phyloP scores from a whole-genome alignment of 2,113 vertebrate genomes.

The Taxidea taxus region DNA sequence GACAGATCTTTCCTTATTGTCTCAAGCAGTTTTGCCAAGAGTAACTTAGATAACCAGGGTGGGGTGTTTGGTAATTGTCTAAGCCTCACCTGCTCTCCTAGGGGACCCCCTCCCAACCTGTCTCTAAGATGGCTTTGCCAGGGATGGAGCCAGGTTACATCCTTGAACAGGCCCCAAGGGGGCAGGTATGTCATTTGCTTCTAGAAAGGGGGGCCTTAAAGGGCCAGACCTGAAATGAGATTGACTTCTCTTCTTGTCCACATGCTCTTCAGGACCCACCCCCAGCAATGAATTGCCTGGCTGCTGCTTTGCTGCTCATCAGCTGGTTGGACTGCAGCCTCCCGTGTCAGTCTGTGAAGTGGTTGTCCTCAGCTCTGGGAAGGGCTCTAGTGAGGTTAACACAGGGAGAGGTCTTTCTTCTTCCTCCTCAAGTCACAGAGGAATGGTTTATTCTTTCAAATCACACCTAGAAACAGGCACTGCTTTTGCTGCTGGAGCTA shows the following conservation, averaged over 20 bases:
- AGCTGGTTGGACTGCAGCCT: not conserved
- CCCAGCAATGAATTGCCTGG: not conserved
- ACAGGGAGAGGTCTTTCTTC: not conserved
- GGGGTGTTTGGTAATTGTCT: not conserved
- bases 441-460: not conserved
- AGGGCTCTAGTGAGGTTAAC: not conserved
- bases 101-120: not conserved
- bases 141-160: conserved; percentile 31
- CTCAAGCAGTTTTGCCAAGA: not conserved
- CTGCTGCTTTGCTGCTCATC: not conserved
- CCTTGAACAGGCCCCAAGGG: conserved; percentile 19
- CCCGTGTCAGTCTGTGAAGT: not conserved
- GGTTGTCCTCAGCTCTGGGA: not conserved
- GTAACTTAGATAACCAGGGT: not conserved
- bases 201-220: conserved; percentile 32
- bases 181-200: conserved; percentile 10
- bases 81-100: not conserved
- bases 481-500: not conserved
- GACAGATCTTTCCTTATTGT: not conserved
- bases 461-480: not conserved
- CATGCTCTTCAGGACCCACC: not conserved
- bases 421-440: not conserved
- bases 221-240: conserved; percentile 38
- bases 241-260: not conserved
- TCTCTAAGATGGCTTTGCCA: conserved; percentile 31